Conservation (phyloP, 2,888 invertebrate species). For the Drosophila mettleri region DNA sequence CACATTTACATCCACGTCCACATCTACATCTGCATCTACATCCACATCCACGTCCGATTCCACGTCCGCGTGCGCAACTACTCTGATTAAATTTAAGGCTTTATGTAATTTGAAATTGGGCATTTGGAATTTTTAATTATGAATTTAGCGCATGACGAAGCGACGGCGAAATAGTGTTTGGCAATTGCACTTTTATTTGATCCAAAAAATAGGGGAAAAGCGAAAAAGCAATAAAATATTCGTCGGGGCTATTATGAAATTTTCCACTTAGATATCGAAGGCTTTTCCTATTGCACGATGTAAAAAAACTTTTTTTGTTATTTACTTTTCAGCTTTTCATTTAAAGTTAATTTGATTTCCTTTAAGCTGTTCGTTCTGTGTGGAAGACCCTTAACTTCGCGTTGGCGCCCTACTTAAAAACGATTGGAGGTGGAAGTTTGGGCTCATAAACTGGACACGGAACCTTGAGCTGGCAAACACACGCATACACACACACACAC, state of each 20-base stretch:
- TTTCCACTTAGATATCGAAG: constrained; percentile 11
- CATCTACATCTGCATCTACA: constrained; percentile 23
- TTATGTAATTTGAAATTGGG: constrained; percentile 43
- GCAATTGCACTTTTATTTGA: constrained; percentile 62
- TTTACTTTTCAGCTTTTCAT: background rate
- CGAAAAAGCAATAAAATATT: constrained; percentile 6
- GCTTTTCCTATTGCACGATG: constrained; percentile 35
- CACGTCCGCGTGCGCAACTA: constrained; percentile 43
- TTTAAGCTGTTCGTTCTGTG: background rate
- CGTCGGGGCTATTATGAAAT: constrained; percentile 49
- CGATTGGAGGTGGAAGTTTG: constrained; percentile 36
- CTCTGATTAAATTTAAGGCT: constrained; percentile 27
- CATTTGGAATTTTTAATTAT: constrained; percentile 55
- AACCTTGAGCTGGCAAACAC: constrained; percentile 49
- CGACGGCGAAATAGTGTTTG: constrained; percentile 33
- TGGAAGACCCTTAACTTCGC: background rate
- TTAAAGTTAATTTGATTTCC: background rate
- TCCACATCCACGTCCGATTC: constrained; percentile 33
- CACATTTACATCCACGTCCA: constrained; percentile 27
- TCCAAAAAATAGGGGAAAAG: constrained; percentile 5
- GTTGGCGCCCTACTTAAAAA: constrained; percentile 25
- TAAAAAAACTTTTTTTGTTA: background rate
- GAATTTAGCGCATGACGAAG: constrained; percentile 50
- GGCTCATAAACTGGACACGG: constrained; percentile 18
- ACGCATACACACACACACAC: constrained; percentile 14